These are phyloP conservation scores for Gnatocerus cornutus DNA, from an alignment of 2,888 invertebrate species.

Conservation along the genomic window DNA sequence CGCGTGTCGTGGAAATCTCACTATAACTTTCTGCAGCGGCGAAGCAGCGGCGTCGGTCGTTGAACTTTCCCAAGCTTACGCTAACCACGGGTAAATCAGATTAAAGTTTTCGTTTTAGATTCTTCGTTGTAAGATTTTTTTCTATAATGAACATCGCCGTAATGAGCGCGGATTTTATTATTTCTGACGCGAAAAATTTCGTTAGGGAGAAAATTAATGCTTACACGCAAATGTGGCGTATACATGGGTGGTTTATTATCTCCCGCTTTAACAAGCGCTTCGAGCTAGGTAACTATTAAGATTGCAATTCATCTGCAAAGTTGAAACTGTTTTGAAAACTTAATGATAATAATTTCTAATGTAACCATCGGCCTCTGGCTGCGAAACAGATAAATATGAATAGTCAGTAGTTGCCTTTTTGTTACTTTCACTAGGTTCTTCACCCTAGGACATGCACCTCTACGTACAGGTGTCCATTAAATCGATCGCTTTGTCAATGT, in stretches of 20 bases:
- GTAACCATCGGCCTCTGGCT: slow-evolving; percentile 42
- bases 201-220: slow-evolving; percentile 3
- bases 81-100: slow-evolving; percentile 45
- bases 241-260: slow-evolving; percentile 37
- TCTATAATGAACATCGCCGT: too few species aligned
- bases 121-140: slow-evolving; percentile 29
- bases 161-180: slow-evolving; percentile 35
- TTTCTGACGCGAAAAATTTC: slow-evolving; percentile 12
- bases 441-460: slow-evolving; percentile 32
- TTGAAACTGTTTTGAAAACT: slow-evolving; percentile 43
- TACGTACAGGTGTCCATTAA: slow-evolving; percentile 15
- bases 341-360: slow-evolving; percentile 45
- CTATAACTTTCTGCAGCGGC: slow-evolving; percentile 49
- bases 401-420: slow-evolving; percentile 30
- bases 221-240: slow-evolving; percentile 27
- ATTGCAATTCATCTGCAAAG: slow-evolving; percentile 36
- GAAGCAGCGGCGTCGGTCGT: slow-evolving; percentile 46
- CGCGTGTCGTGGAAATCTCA: slow-evolving; percentile 48
- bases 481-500: background rate
- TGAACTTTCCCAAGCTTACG: slow-evolving; percentile 42
- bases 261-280: slow-evolving; percentile 33
- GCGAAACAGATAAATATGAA: slow-evolving; percentile 35
- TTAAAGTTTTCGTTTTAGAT: slow-evolving; percentile 44
- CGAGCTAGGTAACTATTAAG: slow-evolving; percentile 37
- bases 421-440: slow-evolving; percentile 42